These are phyloP conservation scores for Trachelus iudaicus DNA, from an alignment of 2,888 invertebrate genomes.

Conservation along the genomic window DNA sequence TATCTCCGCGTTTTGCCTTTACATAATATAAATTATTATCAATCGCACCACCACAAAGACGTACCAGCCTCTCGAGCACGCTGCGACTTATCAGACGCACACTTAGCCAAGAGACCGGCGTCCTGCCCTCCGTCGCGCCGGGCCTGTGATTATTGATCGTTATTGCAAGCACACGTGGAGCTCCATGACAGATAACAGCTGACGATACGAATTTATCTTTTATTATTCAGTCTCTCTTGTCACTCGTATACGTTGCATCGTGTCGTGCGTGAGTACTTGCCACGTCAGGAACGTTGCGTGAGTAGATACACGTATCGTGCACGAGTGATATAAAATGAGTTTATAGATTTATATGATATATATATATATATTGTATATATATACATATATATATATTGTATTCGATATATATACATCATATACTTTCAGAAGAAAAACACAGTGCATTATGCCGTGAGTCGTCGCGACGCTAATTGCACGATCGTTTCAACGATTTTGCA, in stretches of 20 bases:
- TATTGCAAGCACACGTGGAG: constrained; percentile 22
- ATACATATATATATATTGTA: background rate
- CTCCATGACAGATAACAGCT: constrained; percentile 35
- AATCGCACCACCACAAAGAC: constrained; percentile 21
- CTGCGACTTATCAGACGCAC: constrained; percentile 35
- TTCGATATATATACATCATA: background rate
- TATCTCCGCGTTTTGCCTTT: constrained; percentile 26
- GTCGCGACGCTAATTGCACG: constrained; percentile 38
- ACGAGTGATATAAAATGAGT: background rate
- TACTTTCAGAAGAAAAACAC: background rate
- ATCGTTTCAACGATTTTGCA: constrained; percentile 20
- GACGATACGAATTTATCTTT: constrained; percentile 40
- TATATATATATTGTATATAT: constrained; percentile 10
- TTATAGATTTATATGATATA: constrained; percentile 26
- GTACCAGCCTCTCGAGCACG: constrained; percentile 14
- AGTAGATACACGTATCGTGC: constrained; percentile 2
- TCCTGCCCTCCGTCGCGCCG: constrained; percentile 14
- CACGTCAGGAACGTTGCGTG: constrained; percentile 15
- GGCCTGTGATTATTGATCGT: constrained; percentile 33
- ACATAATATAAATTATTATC: constrained; percentile 39
- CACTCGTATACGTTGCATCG: constrained; percentile 13
- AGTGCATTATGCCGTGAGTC: constrained; percentile 18
- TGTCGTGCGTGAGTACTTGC: constrained; percentile 17
- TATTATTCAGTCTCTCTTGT: constrained; percentile 27
- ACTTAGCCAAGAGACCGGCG: constrained; percentile 23